Evolutionary conservation across 2,888 invertebrate species (phyloP), one percentile per base, ranked within the genome.

Genomic region (Nebria salina): DNA sequence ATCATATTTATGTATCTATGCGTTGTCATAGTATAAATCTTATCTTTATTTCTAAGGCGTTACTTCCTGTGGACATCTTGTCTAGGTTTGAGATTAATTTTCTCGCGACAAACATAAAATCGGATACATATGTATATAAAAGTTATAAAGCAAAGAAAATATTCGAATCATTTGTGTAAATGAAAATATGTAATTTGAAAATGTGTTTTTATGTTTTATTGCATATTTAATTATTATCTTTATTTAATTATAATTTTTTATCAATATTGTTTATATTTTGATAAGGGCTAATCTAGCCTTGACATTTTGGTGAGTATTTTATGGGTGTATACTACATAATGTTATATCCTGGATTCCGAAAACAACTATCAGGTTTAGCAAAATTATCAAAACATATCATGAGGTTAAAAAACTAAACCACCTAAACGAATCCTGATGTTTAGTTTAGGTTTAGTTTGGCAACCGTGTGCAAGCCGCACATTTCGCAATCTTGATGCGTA

Each of bases 41-140:
- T 68, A 76, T 76, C 76, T 76, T 68, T 20, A n/a, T n/a, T 34
- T 70, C 54, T 68, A 20, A 26, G 34, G 64, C 25, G 72, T 72
- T 70, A 76, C 76, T 76, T 76, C 76, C 76, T 68, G 68, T 76
- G 66, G 76, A 76, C 70, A 15, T 42, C 70, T 64, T 42, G 68
- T 15, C 43, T 76, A 68, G 70, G 34, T 64, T 34, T 77, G 54
- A 41, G 65, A 77, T 77, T 77, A 72, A 76, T 70, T 77, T 64
- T 41, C 72, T 26, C 15, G 26, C 72, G 3, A 72, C 70, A 54
- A 11, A 54, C 7, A 54, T 54, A 54, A 54, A 54, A 54, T 54
- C 4, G 54, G 20, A 20, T 20, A 7, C 13, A 54, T 5, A 54
- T 5, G n/a, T 26, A 68, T 68, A 68, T 68, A 26, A 68, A 68